These are phyloP conservation scores for Aspidapion aeneum DNA, from an alignment of 2,888 invertebrate genomes.

Conservation along the genomic window DNA sequence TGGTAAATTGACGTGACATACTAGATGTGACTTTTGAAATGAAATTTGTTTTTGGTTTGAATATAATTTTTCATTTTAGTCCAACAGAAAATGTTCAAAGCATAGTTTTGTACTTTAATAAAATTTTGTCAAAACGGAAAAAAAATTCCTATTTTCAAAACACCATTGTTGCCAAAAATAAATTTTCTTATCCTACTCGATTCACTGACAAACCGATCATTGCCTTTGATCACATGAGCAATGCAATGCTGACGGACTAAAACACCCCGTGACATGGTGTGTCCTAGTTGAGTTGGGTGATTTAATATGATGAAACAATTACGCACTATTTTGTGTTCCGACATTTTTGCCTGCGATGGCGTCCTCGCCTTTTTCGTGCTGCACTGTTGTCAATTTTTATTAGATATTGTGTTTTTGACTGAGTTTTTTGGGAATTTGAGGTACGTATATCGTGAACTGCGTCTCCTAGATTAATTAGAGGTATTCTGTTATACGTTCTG, in stretches of 20 bases:
- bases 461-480: constrained; percentile 3
- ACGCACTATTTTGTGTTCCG: background rate
- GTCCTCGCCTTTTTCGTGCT: constrained; percentile 31
- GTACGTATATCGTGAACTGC: background rate
- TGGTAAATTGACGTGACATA: too few species aligned
- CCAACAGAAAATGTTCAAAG: too few species aligned
- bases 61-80: too few species aligned
- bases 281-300: too few species aligned
- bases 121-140: too few species aligned
- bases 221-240: background rate
- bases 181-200: background rate
- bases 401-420: constrained; percentile 34
- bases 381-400: constrained; percentile 51
- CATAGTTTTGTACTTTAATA: too few species aligned
- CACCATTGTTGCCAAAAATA: background rate
- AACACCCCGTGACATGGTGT: too few species aligned
- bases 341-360: background rate
- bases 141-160: too few species aligned
- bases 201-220: background rate
- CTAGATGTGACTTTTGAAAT: too few species aligned
- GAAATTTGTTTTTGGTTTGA: too few species aligned
- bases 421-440: constrained; percentile 20
- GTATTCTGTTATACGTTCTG: constrained; percentile 6
- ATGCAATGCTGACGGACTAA: background rate
- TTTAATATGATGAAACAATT: background rate